Evolutionary conservation across 2,797 vertebrate species (phyloP).

Genomic region (Eurystomus glaucurus): DNA sequence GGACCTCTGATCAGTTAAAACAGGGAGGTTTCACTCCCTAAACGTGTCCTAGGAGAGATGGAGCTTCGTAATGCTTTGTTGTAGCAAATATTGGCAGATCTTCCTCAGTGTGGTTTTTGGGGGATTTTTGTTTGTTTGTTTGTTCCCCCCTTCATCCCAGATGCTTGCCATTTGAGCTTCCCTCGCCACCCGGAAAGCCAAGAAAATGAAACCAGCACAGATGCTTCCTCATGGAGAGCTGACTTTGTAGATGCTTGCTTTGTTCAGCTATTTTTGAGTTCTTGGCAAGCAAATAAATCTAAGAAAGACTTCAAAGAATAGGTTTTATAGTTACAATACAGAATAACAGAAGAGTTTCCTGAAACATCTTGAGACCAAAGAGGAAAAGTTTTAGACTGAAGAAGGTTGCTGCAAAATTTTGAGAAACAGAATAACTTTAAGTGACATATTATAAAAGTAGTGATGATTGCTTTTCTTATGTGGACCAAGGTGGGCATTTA

Average conservation of each 20-base stretch:
- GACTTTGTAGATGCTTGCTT: slow-evolving; percentile 41
- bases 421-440: background rate
- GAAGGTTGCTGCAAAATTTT: background rate
- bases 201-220: slow-evolving; percentile 34
- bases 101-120: background rate
- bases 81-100: background rate
- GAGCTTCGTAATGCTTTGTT: background rate
- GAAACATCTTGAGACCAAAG: slow-evolving; percentile 20
- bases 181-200: slow-evolving; percentile 26
- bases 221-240: slow-evolving; percentile 35
- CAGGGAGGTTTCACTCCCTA: background rate
- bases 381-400: background rate
- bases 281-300: slow-evolving; percentile 48
- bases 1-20: background rate
- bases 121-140: background rate
- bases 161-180: slow-evolving; percentile 1
- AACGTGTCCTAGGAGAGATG: background rate
- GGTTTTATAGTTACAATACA: slow-evolving; percentile 27
- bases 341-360: slow-evolving; percentile 23
- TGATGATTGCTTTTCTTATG: background rate
- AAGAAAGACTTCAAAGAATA: slow-evolving; percentile 44
- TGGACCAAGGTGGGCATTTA: background rate
- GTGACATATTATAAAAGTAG: background rate
- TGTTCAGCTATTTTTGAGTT: slow-evolving; percentile 52
- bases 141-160: background rate